Conservation (phyloP, 1,140 invertebrate genomes). For the Sycophila sp. region DNA sequence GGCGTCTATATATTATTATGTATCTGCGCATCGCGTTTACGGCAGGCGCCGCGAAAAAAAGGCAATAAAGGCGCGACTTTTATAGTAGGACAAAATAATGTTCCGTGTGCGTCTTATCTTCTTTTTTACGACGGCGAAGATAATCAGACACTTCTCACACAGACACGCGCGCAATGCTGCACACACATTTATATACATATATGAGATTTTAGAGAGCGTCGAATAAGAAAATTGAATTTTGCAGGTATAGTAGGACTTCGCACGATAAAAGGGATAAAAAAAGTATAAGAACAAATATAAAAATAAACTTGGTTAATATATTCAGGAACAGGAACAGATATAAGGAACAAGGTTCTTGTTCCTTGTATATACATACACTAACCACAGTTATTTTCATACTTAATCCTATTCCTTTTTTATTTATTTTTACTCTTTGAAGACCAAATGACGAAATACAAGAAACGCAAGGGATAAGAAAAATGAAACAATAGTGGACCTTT, state of each 20-base stretch:
- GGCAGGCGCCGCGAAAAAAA: not conserved
- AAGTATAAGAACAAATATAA: not conserved
- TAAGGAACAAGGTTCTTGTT: no score
- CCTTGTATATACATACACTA: no score
- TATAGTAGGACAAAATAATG: not conserved
- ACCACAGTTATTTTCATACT: no score
- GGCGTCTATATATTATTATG: no score
- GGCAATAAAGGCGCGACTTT: no score
- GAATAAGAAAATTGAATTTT: not conserved
- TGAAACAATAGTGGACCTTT: no score
- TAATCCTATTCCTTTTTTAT: no score
- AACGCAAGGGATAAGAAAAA: no score
- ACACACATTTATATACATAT: not conserved
- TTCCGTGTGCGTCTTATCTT: slow-evolving; percentile 2
- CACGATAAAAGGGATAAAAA: not conserved
- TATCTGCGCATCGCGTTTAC: not conserved
- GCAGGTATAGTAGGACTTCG: no score
- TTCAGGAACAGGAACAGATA: no score
- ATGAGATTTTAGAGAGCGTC: not conserved
- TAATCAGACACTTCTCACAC: not conserved
- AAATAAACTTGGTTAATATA: not conserved
- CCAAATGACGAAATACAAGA: no score
- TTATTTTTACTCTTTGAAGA: no score
- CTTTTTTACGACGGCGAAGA: slow-evolving; percentile 10
- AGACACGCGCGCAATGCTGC: not conserved